Percentiles rank a stretch among this genome's conserved stretches.
phyloP scores from a whole-genome alignment of 2,888 invertebrate genomes.

The Parascotia fuliginaria region DNA sequence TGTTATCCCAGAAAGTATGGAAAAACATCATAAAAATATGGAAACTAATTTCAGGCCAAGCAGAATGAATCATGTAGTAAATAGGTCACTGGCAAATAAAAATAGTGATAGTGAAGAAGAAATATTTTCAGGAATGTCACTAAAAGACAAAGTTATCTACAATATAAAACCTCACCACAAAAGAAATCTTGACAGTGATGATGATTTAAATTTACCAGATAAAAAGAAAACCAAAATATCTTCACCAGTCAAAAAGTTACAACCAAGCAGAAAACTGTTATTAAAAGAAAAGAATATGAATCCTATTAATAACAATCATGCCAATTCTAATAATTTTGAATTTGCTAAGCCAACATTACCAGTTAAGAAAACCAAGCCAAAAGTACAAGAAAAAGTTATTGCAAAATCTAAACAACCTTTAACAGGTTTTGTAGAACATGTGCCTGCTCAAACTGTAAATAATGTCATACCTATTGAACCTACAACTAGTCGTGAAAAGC shows the following conservation, averaged over 20 bases:
- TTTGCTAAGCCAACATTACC: slow-evolving; percentile 66
- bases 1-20: slow-evolving; percentile 47
- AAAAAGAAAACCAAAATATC: slow-evolving; percentile 52
- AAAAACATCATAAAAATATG: slow-evolving; percentile 18
- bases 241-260: slow-evolving; percentile 41
- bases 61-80: slow-evolving; percentile 8
- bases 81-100: slow-evolving; percentile 16
- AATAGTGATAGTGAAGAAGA: slow-evolving; percentile 51
- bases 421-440: slow-evolving; percentile 26
- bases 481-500: slow-evolving; percentile 17
- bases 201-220: slow-evolving; percentile 37
- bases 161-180: slow-evolving; percentile 35
- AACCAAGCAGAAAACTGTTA: slow-evolving; percentile 11
- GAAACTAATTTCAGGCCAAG: slow-evolving; percentile 9
- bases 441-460: slow-evolving; percentile 4
- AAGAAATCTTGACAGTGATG: slow-evolving; percentile 44
- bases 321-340: slow-evolving; percentile 52
- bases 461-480: slow-evolving; percentile 8
- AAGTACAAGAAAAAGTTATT: slow-evolving; percentile 48
- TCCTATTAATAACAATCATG: slow-evolving; percentile 18
- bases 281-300: slow-evolving; percentile 24
- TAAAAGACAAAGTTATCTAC: slow-evolving; percentile 32
- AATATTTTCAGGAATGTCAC: slow-evolving; percentile 52
- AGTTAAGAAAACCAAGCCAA: slow-evolving; percentile 48
- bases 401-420: slow-evolving; percentile 52